Base-by-base conservation (phyloP, 2,797 vertebrate species). In the Rhinogobio ventralis region DNA sequence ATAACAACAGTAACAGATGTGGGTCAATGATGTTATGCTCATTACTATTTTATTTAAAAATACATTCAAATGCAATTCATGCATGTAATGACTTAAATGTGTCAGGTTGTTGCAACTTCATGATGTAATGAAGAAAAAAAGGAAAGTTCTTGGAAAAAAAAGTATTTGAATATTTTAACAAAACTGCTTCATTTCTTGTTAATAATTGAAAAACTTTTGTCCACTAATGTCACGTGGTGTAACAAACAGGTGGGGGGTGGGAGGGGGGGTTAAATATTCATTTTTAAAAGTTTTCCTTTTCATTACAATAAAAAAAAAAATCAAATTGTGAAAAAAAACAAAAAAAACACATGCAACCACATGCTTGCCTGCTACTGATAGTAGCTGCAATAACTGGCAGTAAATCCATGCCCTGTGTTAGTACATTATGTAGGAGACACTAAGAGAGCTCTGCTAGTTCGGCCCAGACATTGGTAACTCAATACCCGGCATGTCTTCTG, bases 401-500 rank as follows among this genome's bases (percentile, higher is more conserved):
- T 46, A 66, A 66, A 66, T 28, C 30, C 53, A 46, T 78, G 76
- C 39, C 45, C 67, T 68, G 45, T 68, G 28, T 39, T 68, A 53
- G 45, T 67, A 68, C 62, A 80, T 80, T 87, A 85, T 84, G 74
- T 89, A 85, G 51, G 71, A 74, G 51, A 74, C 88, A 83, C 72
- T 81, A 74, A 87, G 86, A 84, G 83, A 39, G 82, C 53, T 81
- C 83, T 79, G 60, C 80, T 84, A 75, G 85, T 51, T 62, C 64
- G 86, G 85, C 57, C 86, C 86, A 78, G 74, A 86, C 64, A 75
- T 82, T 17, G 82, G 86, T 83, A 91, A 91, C 86, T 90, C 82
- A 85, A 89, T 83, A 90, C 89, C 85, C 64, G 55, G 46, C 74
- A 85, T 85, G 88, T 89, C 78, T 89, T 89, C 90, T 85, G 86